Conservation (phyloP, 2,113 vertebrate genomes). For the Leiothrix lutea region DNA sequence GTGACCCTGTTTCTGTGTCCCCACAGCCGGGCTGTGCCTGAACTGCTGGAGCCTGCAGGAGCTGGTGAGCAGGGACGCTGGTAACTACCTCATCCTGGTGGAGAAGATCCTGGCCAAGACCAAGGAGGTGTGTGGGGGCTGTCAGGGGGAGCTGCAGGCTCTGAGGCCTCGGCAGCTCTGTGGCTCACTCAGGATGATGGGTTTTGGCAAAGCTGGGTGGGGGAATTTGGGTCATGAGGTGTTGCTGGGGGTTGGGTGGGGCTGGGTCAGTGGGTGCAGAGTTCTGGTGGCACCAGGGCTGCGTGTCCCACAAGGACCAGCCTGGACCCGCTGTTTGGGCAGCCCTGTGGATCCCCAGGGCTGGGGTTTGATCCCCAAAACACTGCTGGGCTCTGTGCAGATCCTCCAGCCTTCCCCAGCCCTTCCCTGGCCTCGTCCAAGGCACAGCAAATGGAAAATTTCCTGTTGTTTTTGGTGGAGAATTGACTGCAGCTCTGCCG, state of each 20-base stretch:
- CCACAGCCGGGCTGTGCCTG: conserved; percentile 86
- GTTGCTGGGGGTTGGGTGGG: accelerated
- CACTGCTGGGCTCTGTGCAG: accelerated
- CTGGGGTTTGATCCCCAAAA: not conserved
- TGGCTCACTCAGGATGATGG: not conserved
- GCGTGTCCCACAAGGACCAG: not conserved
- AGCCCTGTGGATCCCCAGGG: not conserved
- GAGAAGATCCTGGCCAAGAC: conserved; percentile 91
- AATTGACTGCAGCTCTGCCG: accelerated
- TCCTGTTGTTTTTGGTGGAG: conserved; percentile 5
- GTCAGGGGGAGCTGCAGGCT: accelerated
- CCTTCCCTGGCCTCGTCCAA: not conserved
- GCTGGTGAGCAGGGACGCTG: conserved; percentile 88
- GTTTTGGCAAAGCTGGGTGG: not conserved
- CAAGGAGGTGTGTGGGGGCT: conserved; percentile 77
- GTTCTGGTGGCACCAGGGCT: not conserved
- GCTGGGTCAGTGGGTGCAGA: not conserved
- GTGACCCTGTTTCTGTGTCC: not conserved
- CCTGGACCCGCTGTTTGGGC: not conserved
- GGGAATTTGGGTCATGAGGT: not conserved
- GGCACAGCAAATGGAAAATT: not conserved
- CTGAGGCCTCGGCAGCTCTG: accelerated
- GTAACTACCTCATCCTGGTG: conserved; percentile 91
- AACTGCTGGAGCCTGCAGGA: conserved; percentile 97
- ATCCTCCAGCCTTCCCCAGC: not conserved